A percentile compares a stretch with the other conserved stretches of the same genome.
Conservation (phyloP, 1,140 invertebrate genomes). For the Meteorus sp. region DNA sequence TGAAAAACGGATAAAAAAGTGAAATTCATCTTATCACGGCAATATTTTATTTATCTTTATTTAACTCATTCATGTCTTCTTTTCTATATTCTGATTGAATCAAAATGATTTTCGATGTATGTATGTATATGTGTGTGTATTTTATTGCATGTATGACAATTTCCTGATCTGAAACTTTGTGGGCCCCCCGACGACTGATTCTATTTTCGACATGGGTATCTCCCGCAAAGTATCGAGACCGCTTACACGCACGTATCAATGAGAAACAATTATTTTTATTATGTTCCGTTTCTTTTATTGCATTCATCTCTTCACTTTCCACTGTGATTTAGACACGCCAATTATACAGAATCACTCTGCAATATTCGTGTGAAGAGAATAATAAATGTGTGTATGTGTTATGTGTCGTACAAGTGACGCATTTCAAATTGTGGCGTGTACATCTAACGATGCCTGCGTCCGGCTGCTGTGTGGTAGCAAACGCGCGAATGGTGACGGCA, state of each 20-base stretch:
- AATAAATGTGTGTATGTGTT: too few species aligned
- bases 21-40: conserved; percentile 7
- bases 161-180: too few species aligned
- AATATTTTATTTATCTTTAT: conserved; percentile 6
- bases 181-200: conserved; percentile 15
- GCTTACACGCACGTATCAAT: conserved; percentile 9
- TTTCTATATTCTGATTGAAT: conserved; percentile 7
- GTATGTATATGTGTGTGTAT: too few species aligned
- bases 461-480: conserved; percentile 6
- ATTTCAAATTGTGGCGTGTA: too few species aligned
- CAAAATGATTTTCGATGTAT: too few species aligned
- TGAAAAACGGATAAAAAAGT: too few species aligned
- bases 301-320: too few species aligned
- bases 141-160: conserved; percentile 8
- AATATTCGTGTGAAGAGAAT: too few species aligned
- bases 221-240: conserved; percentile 19
- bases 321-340: too few species aligned
- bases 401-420: too few species aligned
- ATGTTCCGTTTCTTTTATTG: too few species aligned
- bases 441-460: conserved; percentile 7
- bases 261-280: neutral
- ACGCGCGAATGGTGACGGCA: conserved; percentile 17
- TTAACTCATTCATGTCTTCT: neutral
- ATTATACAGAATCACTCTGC: too few species aligned
- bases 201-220: conserved; percentile 19